Conservation (phyloP, 2,888 invertebrate genomes). For the Apomyelois bistriatella region DNA sequence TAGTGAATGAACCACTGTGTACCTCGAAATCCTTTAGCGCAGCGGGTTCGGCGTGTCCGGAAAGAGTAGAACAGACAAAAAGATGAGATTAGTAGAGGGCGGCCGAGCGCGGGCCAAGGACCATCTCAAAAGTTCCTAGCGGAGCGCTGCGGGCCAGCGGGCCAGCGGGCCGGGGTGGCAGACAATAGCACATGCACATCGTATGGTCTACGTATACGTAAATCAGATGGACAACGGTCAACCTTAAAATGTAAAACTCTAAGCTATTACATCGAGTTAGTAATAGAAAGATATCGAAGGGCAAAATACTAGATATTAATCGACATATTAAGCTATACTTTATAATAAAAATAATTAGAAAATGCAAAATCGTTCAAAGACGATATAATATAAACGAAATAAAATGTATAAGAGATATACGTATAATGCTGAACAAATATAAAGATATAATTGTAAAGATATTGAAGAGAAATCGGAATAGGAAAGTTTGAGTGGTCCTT, state of each 20-base stretch:
- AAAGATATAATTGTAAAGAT: conserved; percentile 41
- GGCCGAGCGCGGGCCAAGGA: conserved; percentile 84
- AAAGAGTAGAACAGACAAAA: conserved; percentile 85
- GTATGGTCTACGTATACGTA: conserved; percentile 45
- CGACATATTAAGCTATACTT: conserved; percentile 52
- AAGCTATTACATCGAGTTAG: conserved; percentile 72
- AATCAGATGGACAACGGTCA: conserved; percentile 60
- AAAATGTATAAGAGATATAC: conserved; percentile 37
- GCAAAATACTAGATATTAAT: conserved; percentile 52
- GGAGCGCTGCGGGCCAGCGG: conserved; percentile 32
- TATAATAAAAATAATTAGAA: conserved; percentile 35
- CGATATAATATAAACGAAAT: conserved; percentile 39
- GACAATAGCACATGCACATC: conserved; percentile 71
- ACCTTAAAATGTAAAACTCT: conserved; percentile 60
- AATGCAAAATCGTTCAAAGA: conserved; percentile 53
- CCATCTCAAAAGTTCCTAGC: conserved; percentile 96
- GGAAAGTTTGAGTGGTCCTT: conserved; percentile 91
- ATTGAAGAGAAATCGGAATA: conserved; percentile 58
- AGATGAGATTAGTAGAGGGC: conserved; percentile 82
- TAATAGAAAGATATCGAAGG: conserved; percentile 59
- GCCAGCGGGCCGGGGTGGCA: conserved; percentile 43
- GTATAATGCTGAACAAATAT: conserved; percentile 29
- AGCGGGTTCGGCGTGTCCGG: conserved; percentile 85
- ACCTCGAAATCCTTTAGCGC: conserved; percentile 93
- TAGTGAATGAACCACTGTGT: conserved; percentile 80